Percentiles rank a stretch among this genome's conserved stretches.
Evolutionary conservation across 2,797 vertebrate genomes (phyloP).

Genomic region (Psittacula derbiana): DNA sequence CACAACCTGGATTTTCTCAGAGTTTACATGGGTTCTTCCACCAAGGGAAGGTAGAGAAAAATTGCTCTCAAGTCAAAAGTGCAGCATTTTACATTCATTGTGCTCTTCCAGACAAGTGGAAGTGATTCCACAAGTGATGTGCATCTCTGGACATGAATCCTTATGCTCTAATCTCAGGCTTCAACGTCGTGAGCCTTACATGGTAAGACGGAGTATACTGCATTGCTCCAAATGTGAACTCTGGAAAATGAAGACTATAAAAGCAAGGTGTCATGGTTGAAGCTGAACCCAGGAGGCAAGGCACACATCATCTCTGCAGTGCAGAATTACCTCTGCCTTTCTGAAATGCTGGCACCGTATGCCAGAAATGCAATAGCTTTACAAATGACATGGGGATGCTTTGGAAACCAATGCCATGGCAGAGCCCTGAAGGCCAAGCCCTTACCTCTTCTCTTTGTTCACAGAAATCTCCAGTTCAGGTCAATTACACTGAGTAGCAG

Average conservation of each 20-base stretch:
- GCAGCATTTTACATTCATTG: not conserved
- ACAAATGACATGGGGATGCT: not conserved
- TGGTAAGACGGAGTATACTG: not conserved
- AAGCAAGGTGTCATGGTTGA: not conserved
- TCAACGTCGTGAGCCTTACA: not conserved
- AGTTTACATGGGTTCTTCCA: not conserved
- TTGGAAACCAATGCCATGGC: not conserved
- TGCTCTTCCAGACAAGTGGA: not conserved
- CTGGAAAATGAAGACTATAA: not conserved
- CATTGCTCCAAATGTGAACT: not conserved
- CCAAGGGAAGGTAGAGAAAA: not conserved
- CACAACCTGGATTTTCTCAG: not conserved
- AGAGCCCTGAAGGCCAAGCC: not conserved
- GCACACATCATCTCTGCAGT: not conserved
- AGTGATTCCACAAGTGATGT: not conserved
- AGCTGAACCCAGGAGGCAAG: not conserved
- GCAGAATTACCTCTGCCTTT: not conserved
- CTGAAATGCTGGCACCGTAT: accelerated
- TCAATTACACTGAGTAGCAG: not conserved
- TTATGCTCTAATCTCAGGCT: not conserved
- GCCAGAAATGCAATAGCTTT: not conserved
- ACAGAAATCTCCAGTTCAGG: not conserved
- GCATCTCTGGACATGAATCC: not conserved
- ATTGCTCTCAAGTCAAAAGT: not conserved
- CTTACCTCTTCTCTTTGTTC: not conserved